phyloP scores from a whole-genome alignment of 2,113 vertebrate genomes.

The Danio rerio region DNA sequence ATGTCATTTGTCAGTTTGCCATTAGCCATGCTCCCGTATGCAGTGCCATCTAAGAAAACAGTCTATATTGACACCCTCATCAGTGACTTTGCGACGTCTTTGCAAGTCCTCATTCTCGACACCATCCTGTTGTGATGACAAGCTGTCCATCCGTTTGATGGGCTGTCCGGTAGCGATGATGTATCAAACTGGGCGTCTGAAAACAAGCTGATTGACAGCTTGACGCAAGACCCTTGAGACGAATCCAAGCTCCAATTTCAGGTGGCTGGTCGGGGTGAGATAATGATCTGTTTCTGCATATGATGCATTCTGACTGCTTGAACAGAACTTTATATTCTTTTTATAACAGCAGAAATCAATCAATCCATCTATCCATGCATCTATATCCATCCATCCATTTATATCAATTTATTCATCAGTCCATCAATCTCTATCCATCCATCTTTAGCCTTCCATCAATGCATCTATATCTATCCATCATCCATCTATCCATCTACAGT shows the following conservation, averaged over 20 bases:
- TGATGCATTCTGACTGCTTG: background rate
- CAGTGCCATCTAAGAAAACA: background rate
- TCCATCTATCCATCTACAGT: background rate
- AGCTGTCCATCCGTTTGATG: slow-evolving; percentile 34
- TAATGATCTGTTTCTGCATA: slow-evolving; percentile 37
- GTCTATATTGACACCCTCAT: slow-evolving; percentile 29
- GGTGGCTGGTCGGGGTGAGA: background rate
- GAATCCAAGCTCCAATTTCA: slow-evolving; percentile 39
- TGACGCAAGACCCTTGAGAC: slow-evolving; percentile 4
- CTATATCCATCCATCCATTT: background rate
- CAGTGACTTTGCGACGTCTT: slow-evolving; percentile 47
- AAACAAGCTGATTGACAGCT: slow-evolving; percentile 51
- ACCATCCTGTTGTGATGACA: slow-evolving; percentile 35
- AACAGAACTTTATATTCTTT: slow-evolving; percentile 2
- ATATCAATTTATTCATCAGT: background rate
- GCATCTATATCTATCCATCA: too few species aligned
- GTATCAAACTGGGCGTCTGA: slow-evolving; percentile 29
- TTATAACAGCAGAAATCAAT: background rate
- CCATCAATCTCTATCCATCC: too few species aligned
- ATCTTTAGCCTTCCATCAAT: too few species aligned
- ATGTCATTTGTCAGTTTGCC: background rate
- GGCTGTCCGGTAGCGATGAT: slow-evolving; percentile 41
- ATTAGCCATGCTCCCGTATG: background rate
- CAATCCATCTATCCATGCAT: background rate
- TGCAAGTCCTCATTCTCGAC: slow-evolving; percentile 24